Evolutionary conservation across 2,888 invertebrate genomes (phyloP).

Genomic region (Listrodromus nycthemerus): DNA sequence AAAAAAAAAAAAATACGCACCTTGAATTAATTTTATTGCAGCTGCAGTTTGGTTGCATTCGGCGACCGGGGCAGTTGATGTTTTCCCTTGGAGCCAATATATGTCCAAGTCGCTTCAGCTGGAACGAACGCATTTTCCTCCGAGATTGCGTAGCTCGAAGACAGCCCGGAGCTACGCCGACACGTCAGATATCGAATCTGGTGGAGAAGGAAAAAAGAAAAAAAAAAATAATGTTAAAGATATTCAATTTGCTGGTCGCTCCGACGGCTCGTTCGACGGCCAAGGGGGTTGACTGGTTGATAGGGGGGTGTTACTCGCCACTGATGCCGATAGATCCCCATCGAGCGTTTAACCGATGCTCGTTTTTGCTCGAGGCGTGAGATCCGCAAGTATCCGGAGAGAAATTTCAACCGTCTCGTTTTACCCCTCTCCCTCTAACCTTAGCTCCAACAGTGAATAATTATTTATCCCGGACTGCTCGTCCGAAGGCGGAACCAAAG

Average conservation of each 20-base stretch:
- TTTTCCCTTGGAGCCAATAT: too few relatives aligned
- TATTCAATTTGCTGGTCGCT: constrained; percentile 16
- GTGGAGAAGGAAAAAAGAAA: background rate
- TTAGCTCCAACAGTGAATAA: background rate
- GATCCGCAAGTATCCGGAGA: background rate
- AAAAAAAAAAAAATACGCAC: too few relatives aligned
- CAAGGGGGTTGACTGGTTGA: constrained; percentile 23
- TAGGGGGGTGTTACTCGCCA: constrained; percentile 19
- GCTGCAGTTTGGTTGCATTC: too few relatives aligned
- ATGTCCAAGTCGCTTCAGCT: too few relatives aligned
- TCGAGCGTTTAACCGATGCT: background rate
- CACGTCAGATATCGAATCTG: background rate
- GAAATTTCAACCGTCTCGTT: background rate
- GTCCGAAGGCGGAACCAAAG: background rate
- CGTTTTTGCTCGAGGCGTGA: constrained; percentile 3
- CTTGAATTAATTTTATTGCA: too few relatives aligned
- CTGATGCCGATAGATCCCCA: constrained; percentile 14
- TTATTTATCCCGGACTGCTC: background rate
- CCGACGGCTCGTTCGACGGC: background rate
- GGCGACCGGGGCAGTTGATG: too few relatives aligned
- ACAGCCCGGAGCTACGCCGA: background rate
- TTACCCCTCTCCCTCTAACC: background rate
- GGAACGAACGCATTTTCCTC: background rate
- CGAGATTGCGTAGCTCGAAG: background rate
- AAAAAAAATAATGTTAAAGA: background rate